Conservation (phyloP, 2,888 invertebrate genomes). For the Odontocolon sp. region DNA sequence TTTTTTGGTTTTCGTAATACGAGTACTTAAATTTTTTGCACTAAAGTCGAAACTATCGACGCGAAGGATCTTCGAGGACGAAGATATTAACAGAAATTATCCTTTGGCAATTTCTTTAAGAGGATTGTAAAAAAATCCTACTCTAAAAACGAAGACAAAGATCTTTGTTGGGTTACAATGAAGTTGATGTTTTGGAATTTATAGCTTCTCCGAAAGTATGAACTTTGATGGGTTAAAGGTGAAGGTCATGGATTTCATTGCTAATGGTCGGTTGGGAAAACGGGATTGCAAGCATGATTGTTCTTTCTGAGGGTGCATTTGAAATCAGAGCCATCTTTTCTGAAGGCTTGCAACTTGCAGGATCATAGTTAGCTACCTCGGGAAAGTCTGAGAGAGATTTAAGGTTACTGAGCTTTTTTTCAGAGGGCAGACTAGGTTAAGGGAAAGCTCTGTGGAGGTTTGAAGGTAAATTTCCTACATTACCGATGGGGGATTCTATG, state of each 20-base stretch:
- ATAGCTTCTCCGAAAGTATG: neutral
- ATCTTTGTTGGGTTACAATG: neutral
- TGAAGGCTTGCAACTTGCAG: neutral
- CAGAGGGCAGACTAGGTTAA: neutral
- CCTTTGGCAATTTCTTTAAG: neutral
- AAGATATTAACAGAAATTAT: neutral
- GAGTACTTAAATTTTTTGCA: too few species aligned
- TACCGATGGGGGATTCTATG: conserved; percentile 39
- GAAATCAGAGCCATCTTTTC: conserved; percentile 18
- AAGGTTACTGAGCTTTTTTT: neutral
- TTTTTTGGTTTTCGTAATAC: too few species aligned
- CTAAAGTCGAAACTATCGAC: neutral
- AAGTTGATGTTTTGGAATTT: neutral
- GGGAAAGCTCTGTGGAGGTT: neutral
- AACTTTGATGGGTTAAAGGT: conserved; percentile 44
- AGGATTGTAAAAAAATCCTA: neutral
- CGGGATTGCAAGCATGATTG: conserved; percentile 29
- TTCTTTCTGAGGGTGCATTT: neutral
- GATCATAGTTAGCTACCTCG: neutral
- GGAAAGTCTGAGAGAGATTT: neutral
- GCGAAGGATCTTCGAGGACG: neutral
- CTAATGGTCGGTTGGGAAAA: conserved; percentile 26
- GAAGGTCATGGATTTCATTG: conserved; percentile 51
- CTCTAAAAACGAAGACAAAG: neutral
- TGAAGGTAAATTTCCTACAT: conserved; percentile 14